These are phyloP conservation scores for Iguana delicatissima DNA, from an alignment of 2,797 vertebrate species.

Conservation along the genomic window DNA sequence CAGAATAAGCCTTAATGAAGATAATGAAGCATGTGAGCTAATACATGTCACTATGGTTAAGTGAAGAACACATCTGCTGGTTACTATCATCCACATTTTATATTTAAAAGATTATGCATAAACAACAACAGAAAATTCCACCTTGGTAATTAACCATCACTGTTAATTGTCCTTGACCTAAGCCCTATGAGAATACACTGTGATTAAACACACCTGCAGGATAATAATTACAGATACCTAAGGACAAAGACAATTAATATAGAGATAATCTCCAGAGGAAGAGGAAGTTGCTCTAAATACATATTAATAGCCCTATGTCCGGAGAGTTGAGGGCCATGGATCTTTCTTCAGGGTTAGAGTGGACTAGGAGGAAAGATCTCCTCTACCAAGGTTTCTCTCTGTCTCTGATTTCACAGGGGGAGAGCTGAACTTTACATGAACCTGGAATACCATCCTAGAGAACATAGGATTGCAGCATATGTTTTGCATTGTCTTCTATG, in stretches of 20 bases:
- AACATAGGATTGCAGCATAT: background rate
- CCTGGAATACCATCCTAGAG: background rate
- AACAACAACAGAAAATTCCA: conserved; percentile 60
- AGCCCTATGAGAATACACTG: conserved; percentile 77
- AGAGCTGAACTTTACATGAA: background rate
- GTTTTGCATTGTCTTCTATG: background rate
- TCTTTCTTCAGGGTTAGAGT: background rate
- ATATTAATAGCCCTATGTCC: conserved; percentile 33
- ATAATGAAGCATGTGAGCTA: conserved; percentile 24
- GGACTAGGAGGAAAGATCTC: background rate
- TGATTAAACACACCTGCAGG: conserved; percentile 83
- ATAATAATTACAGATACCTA: conserved; percentile 84
- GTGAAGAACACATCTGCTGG: conserved; percentile 65
- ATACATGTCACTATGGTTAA: conserved; percentile 61
- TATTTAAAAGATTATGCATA: conserved; percentile 71
- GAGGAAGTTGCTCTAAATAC: conserved; percentile 66
- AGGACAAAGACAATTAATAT: conserved; percentile 83
- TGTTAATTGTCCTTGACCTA: conserved; percentile 78
- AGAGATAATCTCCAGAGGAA: conserved; percentile 70
- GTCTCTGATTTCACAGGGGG: background rate
- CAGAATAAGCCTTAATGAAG: background rate
- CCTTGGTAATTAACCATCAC: conserved; percentile 77
- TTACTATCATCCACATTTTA: conserved; percentile 65
- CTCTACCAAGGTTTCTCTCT: background rate
- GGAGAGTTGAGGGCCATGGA: background rate